These are phyloP conservation scores for Chloropsis hardwickii DNA, from an alignment of 2,113 vertebrate genomes.

Conservation along the genomic window DNA sequence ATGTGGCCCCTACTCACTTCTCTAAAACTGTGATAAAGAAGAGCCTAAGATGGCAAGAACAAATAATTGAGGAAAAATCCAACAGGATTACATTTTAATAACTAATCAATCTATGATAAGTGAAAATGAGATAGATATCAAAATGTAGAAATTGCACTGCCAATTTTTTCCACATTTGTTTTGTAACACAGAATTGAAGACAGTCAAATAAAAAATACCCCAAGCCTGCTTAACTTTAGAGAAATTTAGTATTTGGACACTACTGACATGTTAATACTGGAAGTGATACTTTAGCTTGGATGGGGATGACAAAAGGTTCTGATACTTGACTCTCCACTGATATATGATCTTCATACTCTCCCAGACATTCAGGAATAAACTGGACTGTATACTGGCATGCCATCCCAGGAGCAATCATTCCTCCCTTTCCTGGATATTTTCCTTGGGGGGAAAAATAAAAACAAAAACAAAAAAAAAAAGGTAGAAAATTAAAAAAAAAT, in stretches of 20 bases:
- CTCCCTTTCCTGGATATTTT: constrained; percentile 87
- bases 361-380: constrained; percentile 86
- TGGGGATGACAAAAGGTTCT: constrained; percentile 78
- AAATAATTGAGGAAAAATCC: background rate
- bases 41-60: background rate
- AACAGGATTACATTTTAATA: background rate
- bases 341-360: constrained; percentile 84
- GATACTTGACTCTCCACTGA: constrained; percentile 82
- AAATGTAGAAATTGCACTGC: background rate
- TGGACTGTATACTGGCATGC: constrained; percentile 84
- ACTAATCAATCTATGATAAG: background rate
- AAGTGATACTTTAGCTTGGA: constrained; percentile 82
- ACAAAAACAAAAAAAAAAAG: background rate
- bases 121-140: background rate
- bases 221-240: background rate
- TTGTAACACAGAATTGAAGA: background rate
- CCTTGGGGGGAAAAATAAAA: constrained; percentile 64
- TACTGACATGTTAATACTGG: constrained; percentile 87
- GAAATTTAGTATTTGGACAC: background rate
- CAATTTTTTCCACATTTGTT: background rate
- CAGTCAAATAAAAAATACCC: background rate
- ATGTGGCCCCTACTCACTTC: background rate
- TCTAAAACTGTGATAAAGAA: background rate
- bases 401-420: constrained; percentile 92
- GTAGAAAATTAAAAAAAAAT: background rate